Percentiles rank a stretch among this genome's conserved stretches.
phyloP scores from a whole-genome alignment of 2,113 vertebrate genomes.

The Sylvia atricapilla region DNA sequence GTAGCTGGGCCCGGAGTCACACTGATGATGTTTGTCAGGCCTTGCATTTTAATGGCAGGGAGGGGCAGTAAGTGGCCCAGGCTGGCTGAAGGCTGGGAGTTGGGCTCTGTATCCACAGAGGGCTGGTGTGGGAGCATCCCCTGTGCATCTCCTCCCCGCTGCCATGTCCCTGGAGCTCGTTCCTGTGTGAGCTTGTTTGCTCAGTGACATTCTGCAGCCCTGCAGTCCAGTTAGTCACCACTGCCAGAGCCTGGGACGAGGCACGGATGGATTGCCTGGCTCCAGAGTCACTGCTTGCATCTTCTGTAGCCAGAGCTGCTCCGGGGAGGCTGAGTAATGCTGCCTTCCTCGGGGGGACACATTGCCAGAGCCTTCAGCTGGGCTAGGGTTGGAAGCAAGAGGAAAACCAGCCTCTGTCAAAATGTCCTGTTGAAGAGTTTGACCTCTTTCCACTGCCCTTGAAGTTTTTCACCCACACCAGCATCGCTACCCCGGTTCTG shows the following conservation, averaged over 20 bases:
- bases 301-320: not conserved
- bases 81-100: not conserved
- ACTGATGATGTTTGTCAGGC: not conserved
- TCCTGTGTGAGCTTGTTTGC: not conserved
- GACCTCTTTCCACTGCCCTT: not conserved
- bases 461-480: rapidly evolving
- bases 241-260: not conserved
- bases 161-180: rapidly evolving
- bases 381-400: not conserved
- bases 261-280: not conserved
- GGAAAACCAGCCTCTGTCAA: not conserved
- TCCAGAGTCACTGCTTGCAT: not conserved
- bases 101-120: not conserved
- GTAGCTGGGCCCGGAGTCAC: not conserved
- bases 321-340: not conserved
- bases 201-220: slow-evolving; percentile 23
- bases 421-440: not conserved
- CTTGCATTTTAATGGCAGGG: not conserved
- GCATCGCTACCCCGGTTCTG: not conserved
- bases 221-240: slow-evolving; percentile 11
- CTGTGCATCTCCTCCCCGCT: rapidly evolving
- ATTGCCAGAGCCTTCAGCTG: not conserved
- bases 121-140: not conserved
- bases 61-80: not conserved
- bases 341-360: not conserved